A percentile compares a stretch with the other conserved stretches of the same genome.
Evolutionary conservation across 2,113 vertebrate genomes (phyloP).

Genomic region (Pelobates fuscus): DNA sequence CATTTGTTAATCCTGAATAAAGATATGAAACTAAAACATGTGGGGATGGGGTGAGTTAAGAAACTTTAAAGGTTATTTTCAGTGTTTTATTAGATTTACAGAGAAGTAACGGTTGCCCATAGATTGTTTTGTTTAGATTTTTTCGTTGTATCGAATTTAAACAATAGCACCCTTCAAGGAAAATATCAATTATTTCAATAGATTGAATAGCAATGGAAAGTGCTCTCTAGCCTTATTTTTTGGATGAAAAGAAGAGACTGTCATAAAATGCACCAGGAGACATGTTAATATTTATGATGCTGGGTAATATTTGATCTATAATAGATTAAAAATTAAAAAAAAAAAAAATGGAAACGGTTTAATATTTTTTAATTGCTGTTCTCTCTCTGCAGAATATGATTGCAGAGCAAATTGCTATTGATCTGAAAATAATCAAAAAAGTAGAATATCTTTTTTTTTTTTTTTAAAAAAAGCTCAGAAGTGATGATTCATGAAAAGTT

Average conservation of each 20-base stretch:
- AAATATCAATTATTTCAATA: too few relatives aligned
- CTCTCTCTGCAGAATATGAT: neutral
- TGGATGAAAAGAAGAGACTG: neutral
- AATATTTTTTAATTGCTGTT: constrained; percentile 13
- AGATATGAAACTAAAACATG: too few relatives aligned
- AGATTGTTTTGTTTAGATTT: too few relatives aligned
- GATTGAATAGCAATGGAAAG: too few relatives aligned
- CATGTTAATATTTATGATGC: constrained; percentile 4
- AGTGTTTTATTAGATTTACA: too few relatives aligned
- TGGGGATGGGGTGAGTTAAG: too few relatives aligned
- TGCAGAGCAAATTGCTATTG: neutral
- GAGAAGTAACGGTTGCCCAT: too few relatives aligned
- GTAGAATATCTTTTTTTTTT: neutral
- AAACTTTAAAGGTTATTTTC: too few relatives aligned
- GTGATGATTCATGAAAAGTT: neutral
- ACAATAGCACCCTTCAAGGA: too few relatives aligned
- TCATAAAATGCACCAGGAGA: neutral
- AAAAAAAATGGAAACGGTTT: neutral
- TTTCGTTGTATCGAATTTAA: too few relatives aligned
- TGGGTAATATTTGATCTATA: constrained; percentile 7
- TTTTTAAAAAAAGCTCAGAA: neutral
- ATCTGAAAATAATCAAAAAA: constrained; percentile 4
- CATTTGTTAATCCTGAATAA: too few relatives aligned
- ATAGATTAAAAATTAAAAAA: too few relatives aligned
- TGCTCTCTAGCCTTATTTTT: neutral